These are phyloP conservation scores for Drosophila peninsularis DNA, from an alignment of 2,888 invertebrate species.

Conservation along the genomic window DNA sequence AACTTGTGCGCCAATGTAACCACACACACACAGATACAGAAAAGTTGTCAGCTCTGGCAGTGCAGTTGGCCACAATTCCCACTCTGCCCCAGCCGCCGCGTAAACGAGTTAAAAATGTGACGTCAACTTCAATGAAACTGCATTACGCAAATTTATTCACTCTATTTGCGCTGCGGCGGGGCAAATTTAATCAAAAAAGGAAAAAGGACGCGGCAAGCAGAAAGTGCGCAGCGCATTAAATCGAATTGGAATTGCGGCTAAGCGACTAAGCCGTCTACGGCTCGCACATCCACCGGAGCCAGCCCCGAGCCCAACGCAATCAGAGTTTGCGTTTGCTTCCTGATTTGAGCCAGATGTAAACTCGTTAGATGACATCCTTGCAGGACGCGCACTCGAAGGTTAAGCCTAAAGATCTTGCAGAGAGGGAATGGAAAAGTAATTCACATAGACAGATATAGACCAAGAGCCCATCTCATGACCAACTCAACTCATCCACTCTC, in stretches of 20 bases:
- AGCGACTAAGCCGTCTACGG: no score
- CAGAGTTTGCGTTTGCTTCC: neutral
- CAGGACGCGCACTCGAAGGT: neutral
- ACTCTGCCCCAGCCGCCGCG: conserved; percentile 3
- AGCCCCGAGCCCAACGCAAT: neutral
- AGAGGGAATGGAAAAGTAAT: no score
- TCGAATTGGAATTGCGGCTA: conserved; percentile 10
- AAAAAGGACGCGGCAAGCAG: neutral
- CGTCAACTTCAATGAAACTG: conserved; percentile 54
- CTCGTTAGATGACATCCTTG: neutral
- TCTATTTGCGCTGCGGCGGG: conserved; percentile 23
- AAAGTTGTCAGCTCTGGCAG: neutral
- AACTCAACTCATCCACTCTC: no score
- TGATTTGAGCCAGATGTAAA: neutral
- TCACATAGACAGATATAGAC: no score
- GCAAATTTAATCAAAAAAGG: conserved; percentile 54
- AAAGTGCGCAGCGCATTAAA: conserved; percentile 11
- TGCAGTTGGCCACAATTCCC: conserved; percentile 6
- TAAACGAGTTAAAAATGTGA: conserved; percentile 52
- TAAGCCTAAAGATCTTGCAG: no score
- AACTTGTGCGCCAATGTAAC: conserved; percentile 13
- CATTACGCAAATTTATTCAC: conserved; percentile 60
- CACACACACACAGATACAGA: neutral
- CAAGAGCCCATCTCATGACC: no score
- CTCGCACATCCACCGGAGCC: neutral